phyloP scores from a whole-genome alignment of 1,140 invertebrate genomes.

The Cydia fagiglandana region DNA sequence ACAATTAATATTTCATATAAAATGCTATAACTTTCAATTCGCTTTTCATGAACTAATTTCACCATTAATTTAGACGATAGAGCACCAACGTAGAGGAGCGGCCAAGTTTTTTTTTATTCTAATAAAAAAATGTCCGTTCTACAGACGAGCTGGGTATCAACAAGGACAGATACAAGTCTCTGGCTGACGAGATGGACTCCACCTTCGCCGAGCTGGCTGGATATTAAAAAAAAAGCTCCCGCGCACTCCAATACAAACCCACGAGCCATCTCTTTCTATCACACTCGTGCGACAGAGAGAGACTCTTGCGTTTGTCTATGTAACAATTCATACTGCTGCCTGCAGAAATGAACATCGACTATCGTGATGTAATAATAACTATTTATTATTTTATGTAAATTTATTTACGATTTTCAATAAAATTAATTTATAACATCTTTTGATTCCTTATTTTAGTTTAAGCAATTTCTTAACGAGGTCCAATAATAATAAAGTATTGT shows the following conservation, averaged over 20 bases:
- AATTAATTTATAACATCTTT: constrained; percentile 72
- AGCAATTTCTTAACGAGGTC: constrained; percentile 1
- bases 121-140: not conserved
- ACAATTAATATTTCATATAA: constrained; percentile 29
- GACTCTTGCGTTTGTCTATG: constrained; percentile 46
- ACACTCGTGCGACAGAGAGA: constrained; percentile 40
- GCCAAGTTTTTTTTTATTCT: not conserved
- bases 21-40: constrained; percentile 35
- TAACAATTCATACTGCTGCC: constrained; percentile 43
- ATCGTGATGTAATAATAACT: constrained; percentile 76
- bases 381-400: constrained; percentile 79
- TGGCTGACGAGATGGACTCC: constrained; percentile 97
- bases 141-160: constrained; percentile 98
- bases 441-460: constrained; percentile 36
- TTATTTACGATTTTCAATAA: constrained; percentile 80
- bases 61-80: constrained; percentile 8
- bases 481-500: not conserved
- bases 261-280: constrained; percentile 43
- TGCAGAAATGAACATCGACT: constrained; percentile 47
- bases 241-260: constrained; percentile 46
- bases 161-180: constrained; percentile 99
- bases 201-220: constrained; percentile 97
- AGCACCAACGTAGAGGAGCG: constrained; percentile 5
- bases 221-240: constrained; percentile 80
- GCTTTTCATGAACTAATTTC: constrained; percentile 1